Evolutionary conservation across 1,140 invertebrate species (phyloP).

Genomic region (Drosophila cardini): DNA sequence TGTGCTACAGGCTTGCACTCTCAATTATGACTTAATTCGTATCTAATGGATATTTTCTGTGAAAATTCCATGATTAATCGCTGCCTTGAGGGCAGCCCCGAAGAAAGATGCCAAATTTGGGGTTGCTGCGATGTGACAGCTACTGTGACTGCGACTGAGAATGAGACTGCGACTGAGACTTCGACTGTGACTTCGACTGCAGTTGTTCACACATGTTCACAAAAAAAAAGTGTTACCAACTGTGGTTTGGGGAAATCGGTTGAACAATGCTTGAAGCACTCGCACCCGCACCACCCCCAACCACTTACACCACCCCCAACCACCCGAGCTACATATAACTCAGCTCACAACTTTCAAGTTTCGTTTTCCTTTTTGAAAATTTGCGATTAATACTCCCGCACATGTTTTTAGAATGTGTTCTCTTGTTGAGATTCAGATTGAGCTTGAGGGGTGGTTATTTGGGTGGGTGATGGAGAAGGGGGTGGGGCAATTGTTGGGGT

Average conservation of each 20-base stretch:
- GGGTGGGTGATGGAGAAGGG: constrained; percentile 1
- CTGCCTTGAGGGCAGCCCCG: constrained; percentile 57
- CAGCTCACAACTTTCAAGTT: constrained; percentile 55
- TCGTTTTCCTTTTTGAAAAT: constrained; percentile 57
- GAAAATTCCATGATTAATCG: constrained; percentile 81
- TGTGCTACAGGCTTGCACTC: constrained; percentile 66
- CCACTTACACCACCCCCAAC: background rate
- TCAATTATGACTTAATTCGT: constrained; percentile 84
- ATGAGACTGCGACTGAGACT: constrained; percentile 5
- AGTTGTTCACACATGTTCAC: constrained; percentile 81
- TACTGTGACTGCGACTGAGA: background rate
- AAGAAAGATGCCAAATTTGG: constrained; percentile 26
- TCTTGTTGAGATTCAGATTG: background rate
- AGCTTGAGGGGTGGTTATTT: background rate
- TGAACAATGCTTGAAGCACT: constrained; percentile 41
- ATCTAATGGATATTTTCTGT: constrained; percentile 84
- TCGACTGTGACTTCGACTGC: constrained; percentile 38
- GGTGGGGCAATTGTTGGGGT: constrained; percentile 70
- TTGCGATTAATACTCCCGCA: constrained; percentile 43
- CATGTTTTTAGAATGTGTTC: constrained; percentile 13
- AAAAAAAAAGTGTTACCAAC: constrained; percentile 50
- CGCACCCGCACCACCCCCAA: background rate
- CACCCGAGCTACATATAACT: constrained; percentile 61
- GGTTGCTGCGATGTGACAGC: constrained; percentile 20
- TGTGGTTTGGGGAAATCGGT: constrained; percentile 54